A percentile compares a stretch with the other conserved stretches of the same genome.
These are phyloP conservation scores for Ormyrus thymus DNA, from an alignment of 2,888 invertebrate genomes.

Conservation along the genomic window DNA sequence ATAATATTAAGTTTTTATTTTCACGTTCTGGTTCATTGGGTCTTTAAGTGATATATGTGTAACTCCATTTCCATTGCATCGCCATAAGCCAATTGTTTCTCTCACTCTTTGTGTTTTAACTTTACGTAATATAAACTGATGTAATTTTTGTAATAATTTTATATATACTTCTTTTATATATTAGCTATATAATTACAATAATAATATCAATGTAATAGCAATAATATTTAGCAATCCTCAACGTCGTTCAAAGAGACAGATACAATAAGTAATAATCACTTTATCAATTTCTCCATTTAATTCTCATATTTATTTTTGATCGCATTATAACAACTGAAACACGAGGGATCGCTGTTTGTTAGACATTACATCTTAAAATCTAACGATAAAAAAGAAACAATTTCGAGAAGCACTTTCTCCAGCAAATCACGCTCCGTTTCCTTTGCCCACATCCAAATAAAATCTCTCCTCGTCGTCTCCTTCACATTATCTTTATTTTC, in stretches of 20 bases:
- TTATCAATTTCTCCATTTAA: slow-evolving; percentile 58
- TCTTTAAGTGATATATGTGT: slow-evolving; percentile 57
- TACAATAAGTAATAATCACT: slow-evolving; percentile 65
- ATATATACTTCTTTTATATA: slow-evolving; percentile 55
- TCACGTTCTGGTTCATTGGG: slow-evolving; percentile 62
- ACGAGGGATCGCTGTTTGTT: slow-evolving; percentile 66
- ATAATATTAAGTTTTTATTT: slow-evolving; percentile 70
- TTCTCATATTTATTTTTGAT: slow-evolving; percentile 59
- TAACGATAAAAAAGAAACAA: slow-evolving; percentile 69
- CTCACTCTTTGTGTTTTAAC: slow-evolving; percentile 49
- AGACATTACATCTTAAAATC: slow-evolving; percentile 67
- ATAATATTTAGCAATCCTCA: slow-evolving; percentile 71
- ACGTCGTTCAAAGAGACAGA: slow-evolving; percentile 68
- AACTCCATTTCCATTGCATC: slow-evolving; percentile 57
- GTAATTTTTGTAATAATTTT: slow-evolving; percentile 50
- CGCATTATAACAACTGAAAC: slow-evolving; percentile 67
- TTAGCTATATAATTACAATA: slow-evolving; percentile 58
- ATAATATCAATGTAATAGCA: slow-evolving; percentile 66
- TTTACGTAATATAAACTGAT: slow-evolving; percentile 57
- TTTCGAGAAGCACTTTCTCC: slow-evolving; percentile 63
- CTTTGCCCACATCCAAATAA: slow-evolving; percentile 1
- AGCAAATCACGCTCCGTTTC: slow-evolving; percentile 42
- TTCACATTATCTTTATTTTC: slow-evolving; percentile 24
- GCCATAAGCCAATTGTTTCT: slow-evolving; percentile 57
- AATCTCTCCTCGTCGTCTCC: slow-evolving; percentile 4